A percentile compares a stretch with the other conserved stretches of the same genome.
These are phyloP conservation scores for Polyommatus icarus DNA, from an alignment of 2,888 invertebrate species.

Conservation along the genomic window DNA sequence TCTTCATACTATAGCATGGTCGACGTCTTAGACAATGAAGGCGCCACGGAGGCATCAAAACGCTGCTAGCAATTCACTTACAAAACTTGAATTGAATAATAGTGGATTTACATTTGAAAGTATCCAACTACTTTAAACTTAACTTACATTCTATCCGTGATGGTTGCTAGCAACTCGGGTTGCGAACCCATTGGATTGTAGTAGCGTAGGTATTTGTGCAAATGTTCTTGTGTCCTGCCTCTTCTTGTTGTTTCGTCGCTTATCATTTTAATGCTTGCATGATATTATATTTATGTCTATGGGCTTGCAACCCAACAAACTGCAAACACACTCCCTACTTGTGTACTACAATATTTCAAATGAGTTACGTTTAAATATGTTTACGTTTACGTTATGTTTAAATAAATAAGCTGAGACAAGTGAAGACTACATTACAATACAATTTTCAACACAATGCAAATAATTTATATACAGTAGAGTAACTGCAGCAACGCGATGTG, in stretches of 20 bases:
- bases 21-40: conserved; percentile 3
- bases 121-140: background rate
- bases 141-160: background rate
- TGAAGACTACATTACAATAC: background rate
- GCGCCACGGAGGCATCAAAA: conserved; percentile 60
- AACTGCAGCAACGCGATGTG: background rate
- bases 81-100: background rate
- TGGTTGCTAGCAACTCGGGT: conserved; percentile 65
- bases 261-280: conserved; percentile 29
- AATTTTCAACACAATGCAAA: background rate
- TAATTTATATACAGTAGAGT: background rate
- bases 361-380: too few species aligned
- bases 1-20: background rate
- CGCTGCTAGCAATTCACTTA: conserved; percentile 45
- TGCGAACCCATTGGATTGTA: conserved; percentile 50
- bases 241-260: conserved; percentile 5
- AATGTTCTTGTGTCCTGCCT: background rate
- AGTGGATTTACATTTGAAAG: background rate
- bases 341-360: background rate
- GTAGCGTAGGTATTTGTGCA: conserved; percentile 18
- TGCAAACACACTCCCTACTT: conserved; percentile 64
- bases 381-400: too few species aligned
- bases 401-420: background rate
- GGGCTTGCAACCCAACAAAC: conserved; percentile 66
- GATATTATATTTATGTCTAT: conserved; percentile 30